These are phyloP conservation scores for Apantesis nais DNA, from an alignment of 2,888 invertebrate species.

Conservation along the genomic window DNA sequence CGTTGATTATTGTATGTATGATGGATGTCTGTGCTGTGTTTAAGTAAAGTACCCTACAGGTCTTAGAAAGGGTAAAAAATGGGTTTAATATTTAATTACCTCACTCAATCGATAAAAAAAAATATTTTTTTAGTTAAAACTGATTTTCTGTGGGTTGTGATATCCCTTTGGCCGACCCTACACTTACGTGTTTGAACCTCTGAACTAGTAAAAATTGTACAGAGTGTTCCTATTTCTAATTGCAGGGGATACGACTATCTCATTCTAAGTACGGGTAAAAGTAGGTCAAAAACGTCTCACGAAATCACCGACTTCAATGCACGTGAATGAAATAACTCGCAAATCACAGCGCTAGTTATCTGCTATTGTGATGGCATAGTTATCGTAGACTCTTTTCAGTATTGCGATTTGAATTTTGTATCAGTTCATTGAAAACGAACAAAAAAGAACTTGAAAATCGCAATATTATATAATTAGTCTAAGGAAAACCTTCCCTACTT, in stretches of 20 bases:
- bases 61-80: too few relatives aligned
- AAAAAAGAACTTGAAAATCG: not conserved
- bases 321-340: not conserved
- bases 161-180: too few relatives aligned
- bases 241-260: not conserved
- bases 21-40: too few relatives aligned
- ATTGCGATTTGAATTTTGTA: not conserved
- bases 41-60: too few relatives aligned
- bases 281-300: not conserved
- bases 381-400: not conserved
- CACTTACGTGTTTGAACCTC: not conserved
- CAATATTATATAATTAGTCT: not conserved
- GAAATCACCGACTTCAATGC: not conserved
- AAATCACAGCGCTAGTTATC: not conserved
- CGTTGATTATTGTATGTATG: too few relatives aligned
- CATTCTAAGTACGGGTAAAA: not conserved
- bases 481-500: not conserved
- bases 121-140: too few relatives aligned
- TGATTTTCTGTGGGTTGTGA: too few relatives aligned
- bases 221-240: not conserved
- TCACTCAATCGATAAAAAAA: too few relatives aligned
- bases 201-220: not conserved
- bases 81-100: too few relatives aligned
- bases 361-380: not conserved
- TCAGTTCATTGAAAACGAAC: not conserved